Percentiles rank a stretch among this genome's conserved stretches.
phyloP scores from a whole-genome alignment of 2,113 vertebrate species.

The Poeciliopsis retropinna region DNA sequence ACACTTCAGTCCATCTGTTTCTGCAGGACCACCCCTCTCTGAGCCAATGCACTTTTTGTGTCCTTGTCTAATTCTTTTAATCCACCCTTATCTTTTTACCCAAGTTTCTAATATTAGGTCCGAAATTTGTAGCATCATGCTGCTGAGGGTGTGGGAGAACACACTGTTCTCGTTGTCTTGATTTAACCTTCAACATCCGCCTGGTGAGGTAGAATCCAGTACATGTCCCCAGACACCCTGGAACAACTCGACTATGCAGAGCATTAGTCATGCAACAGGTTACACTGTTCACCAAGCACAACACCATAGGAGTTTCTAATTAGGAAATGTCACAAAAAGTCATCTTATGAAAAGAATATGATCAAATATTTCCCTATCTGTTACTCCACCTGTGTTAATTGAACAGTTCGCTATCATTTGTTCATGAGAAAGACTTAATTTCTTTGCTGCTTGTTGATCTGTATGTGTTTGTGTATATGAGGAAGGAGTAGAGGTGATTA shows the following conservation, averaged over 20 bases:
- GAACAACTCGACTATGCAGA: constrained; percentile 68
- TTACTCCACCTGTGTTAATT: constrained; percentile 16
- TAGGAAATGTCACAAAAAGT: constrained; percentile 38
- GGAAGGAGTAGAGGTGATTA: constrained; percentile 68
- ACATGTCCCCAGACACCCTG: constrained; percentile 72
- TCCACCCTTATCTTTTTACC: constrained; percentile 58
- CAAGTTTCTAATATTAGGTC: constrained; percentile 64
- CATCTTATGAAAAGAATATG: constrained; percentile 39
- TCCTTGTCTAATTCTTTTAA: constrained; percentile 70
- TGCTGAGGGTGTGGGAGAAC: constrained; percentile 67
- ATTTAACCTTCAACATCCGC: constrained; percentile 79
- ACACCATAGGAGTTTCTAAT: constrained; percentile 50
- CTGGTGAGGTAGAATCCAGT: constrained; percentile 73
- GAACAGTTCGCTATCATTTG: constrained; percentile 39
- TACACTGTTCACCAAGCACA: constrained; percentile 55
- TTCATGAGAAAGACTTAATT: constrained; percentile 39
- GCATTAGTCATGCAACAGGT: constrained; percentile 77
- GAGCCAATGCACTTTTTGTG: constrained; percentile 33
- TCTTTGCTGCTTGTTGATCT: constrained; percentile 63
- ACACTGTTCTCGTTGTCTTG: constrained; percentile 74
- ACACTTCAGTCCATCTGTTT: constrained; percentile 62
- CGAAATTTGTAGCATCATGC: constrained; percentile 44
- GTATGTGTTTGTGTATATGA: constrained; percentile 46
- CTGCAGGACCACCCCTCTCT: constrained; percentile 35
- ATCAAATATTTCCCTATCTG: constrained; percentile 24